A percentile compares a stretch with the other conserved stretches of the same genome.
These are phyloP conservation scores for Galbula dea DNA, from an alignment of 2,113 vertebrate species.

Conservation along the genomic window DNA sequence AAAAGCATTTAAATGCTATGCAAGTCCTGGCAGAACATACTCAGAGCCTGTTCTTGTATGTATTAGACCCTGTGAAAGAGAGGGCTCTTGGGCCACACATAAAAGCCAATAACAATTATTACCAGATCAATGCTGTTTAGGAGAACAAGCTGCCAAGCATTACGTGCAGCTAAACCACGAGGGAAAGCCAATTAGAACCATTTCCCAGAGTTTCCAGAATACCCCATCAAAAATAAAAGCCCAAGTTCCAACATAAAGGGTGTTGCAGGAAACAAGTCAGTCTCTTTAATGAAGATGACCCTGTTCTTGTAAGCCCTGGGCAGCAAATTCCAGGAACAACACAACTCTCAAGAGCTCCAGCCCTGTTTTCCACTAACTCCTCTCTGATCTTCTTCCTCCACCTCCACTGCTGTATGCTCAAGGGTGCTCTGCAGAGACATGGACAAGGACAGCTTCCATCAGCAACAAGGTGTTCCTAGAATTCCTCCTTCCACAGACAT, in stretches of 20 bases:
- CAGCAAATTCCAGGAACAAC: constrained; percentile 7
- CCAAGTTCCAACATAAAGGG: not conserved
- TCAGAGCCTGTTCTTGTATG: not conserved
- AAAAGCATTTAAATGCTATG: not conserved
- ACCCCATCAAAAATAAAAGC: not conserved
- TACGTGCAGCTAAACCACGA: constrained; percentile 17
- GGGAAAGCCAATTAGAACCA: constrained; percentile 47
- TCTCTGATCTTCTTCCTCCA: not conserved
- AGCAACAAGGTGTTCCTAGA: not conserved
- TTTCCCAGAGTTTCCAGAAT: constrained; percentile 42
- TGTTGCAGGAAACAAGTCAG: constrained; percentile 7
- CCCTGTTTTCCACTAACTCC: not conserved
- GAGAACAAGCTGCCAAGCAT: constrained; percentile 13
- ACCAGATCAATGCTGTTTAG: constrained; percentile 40
- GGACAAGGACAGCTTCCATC: not conserved
- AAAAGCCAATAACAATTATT: constrained; percentile 30
- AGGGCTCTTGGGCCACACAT: not conserved
- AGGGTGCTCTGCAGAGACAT: not conserved
- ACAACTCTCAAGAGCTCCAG: not conserved
- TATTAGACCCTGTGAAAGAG: not conserved
- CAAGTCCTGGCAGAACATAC: not conserved
- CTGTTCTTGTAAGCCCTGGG: constrained; percentile 21
- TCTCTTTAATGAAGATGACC: not conserved
- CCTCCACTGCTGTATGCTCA: not conserved
- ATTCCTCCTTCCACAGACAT: not conserved